Evolutionary conservation across 2,888 invertebrate species (phyloP).

Genomic region (Rhorus exstirpatorius): DNA sequence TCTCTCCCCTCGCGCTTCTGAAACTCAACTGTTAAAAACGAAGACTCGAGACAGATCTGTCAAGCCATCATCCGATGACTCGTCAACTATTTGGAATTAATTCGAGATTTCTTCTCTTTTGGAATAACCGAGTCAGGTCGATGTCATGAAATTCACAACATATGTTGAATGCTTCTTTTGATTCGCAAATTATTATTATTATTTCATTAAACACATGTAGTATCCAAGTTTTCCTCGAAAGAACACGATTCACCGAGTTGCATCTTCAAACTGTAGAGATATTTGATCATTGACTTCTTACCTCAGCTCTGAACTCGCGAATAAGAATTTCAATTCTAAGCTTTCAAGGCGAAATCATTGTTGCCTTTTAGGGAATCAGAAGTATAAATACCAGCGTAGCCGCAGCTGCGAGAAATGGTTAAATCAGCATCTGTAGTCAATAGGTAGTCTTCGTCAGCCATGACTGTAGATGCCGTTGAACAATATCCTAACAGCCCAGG

Average conservation of each 20-base stretch:
- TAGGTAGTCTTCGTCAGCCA: too few relatives aligned
- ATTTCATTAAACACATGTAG: background rate
- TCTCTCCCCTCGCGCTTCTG: conserved; percentile 19
- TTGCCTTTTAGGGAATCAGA: background rate
- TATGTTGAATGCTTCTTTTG: background rate
- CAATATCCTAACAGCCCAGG: conserved; percentile 32
- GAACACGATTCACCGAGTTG: too few relatives aligned
- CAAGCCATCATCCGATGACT: conserved; percentile 38
- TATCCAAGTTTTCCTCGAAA: background rate
- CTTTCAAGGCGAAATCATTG: background rate
- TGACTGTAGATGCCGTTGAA: conserved; percentile 14
- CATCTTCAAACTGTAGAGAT: too few relatives aligned
- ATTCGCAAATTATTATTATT: background rate
- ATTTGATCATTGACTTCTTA: too few relatives aligned
- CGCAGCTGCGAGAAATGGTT: conserved; percentile 33
- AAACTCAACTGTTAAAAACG: conserved; percentile 24
- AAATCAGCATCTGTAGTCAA: too few relatives aligned
- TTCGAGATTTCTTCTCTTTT: conserved; percentile 2
- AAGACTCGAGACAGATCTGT: conserved; percentile 31
- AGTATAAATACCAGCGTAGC: conserved; percentile 8
- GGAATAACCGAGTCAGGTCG: background rate
- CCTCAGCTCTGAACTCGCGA: background rate
- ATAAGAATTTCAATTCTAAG: background rate
- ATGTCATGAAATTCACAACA: background rate
- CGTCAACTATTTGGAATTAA: conserved; percentile 27